Evolutionary conservation across 2,113 vertebrate genomes (phyloP), one percentile per base, ranked within the genome.

Genomic region (Saccopteryx bilineata): DNA sequence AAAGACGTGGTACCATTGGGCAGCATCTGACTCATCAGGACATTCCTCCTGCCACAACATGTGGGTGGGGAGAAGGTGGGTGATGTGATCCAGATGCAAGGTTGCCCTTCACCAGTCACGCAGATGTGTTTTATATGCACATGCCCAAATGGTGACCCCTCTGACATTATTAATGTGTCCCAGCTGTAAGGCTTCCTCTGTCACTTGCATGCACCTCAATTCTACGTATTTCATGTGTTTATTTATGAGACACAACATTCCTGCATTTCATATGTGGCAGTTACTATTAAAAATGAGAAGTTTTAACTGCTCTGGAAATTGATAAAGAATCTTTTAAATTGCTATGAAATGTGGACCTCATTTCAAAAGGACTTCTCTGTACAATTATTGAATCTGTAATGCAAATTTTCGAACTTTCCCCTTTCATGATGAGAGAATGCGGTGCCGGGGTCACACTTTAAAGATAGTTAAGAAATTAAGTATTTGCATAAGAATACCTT

Each of bases 1-100:
- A 56, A 97, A 97, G 98, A 95, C 96, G 88, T 96, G 98, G 96
- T 98, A 98, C 97, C 97, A 98, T 97, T 97, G 96, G 97, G 98
- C 98, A 96, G 96, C 96, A 28, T 98, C 96, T 97, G 96, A 98
- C 98, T 97, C 87, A 50, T 98, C 98, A 98, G 98, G 98, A 98
- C 98, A 98, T 98, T 98, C 98, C 97, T 98, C 91, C 96, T 95
- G 95, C 97, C 97, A 54, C 95, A 97, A 98, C 95, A 75, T 71
- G 98, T 97, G 96, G 94, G 98, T 96, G 96, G 98, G 94, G 96
- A 98, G 97, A 98, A 97, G 54, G 50, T 90, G 89, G 78, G 90
- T 97, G 98, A 98, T 98, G 60, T 15, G 95, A 97, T 97, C 98
- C 98, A 98, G 98, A 98, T 97, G 98, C 83, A 93, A 63, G 94